These are phyloP conservation scores for Palythoa grandiflora DNA, from an alignment of 92 coral and sea anemone genomes.

Conservation along the genomic window DNA sequence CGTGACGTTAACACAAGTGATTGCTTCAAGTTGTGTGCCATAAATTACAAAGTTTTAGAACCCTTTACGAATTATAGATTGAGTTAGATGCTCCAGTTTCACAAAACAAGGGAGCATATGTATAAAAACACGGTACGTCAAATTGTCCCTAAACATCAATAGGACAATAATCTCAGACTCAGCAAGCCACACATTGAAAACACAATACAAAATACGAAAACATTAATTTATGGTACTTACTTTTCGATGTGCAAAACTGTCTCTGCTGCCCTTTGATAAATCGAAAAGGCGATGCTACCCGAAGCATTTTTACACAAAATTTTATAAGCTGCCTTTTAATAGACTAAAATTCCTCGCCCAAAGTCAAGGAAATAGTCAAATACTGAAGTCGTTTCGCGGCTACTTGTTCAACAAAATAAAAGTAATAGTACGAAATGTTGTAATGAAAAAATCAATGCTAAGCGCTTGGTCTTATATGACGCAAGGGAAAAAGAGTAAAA, in stretches of 20 bases:
- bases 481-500: neutral
- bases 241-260: conserved; percentile 55
- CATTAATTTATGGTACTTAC: conserved; percentile 48
- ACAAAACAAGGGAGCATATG: no score
- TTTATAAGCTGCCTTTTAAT: neutral
- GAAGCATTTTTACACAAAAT: conserved; percentile 42
- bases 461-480: neutral
- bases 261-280: conserved; percentile 51
- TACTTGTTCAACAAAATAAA: neutral
- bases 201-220: neutral
- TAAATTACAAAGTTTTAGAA: no score
- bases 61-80: no score
- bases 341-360: neutral
- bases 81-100: no score
- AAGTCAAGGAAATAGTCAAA: neutral
- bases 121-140: neutral
- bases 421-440: neutral
- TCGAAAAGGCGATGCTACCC: conserved; percentile 60
- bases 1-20: no score
- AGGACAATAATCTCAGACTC: neutral
- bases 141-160: neutral
- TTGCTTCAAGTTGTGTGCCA: no score
- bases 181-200: neutral
- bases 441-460: neutral
- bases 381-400: neutral